These are phyloP conservation scores for Thamnaconus septentrionalis DNA, from an alignment of 2,113 vertebrate species.

Conservation along the genomic window DNA sequence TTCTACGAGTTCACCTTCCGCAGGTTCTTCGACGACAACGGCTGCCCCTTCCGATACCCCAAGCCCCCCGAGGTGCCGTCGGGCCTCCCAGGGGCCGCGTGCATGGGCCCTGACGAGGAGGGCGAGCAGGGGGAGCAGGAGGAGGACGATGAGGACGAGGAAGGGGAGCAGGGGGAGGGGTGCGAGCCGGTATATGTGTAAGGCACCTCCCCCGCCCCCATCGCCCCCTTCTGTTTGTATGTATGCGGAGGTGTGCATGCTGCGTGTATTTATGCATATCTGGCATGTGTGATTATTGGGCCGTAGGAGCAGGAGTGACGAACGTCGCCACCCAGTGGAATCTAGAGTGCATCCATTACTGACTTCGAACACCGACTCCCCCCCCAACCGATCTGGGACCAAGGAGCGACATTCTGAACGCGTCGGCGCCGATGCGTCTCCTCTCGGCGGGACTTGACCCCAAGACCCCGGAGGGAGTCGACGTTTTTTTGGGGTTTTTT, in stretches of 20 bases:
- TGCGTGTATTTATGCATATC: conserved; percentile 14
- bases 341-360: conserved; percentile 18
- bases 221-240: conserved; percentile 18
- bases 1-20: conserved; percentile 99
- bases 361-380: conserved; percentile 21
- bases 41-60: conserved; percentile 93
- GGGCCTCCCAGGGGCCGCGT: conserved; percentile 17
- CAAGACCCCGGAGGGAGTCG: too few species aligned
- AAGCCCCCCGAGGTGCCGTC: conserved; percentile 78
- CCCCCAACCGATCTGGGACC: conserved; percentile 63
- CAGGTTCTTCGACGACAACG: conserved; percentile 96
- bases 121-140: conserved; percentile 51
- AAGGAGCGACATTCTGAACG: conserved; percentile 43
- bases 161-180: conserved; percentile 81
- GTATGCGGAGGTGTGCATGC: conserved; percentile 13
- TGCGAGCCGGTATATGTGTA: conserved; percentile 98
- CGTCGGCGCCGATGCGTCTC: not conserved
- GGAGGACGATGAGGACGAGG: conserved; percentile 60
- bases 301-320: conserved; percentile 31
- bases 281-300: conserved; percentile 18
- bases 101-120: conserved; percentile 48
- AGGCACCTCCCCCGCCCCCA: conserved; percentile 39
- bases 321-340: conserved; percentile 53
- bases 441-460: too few species aligned
- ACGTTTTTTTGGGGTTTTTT: too few species aligned